Conservation (phyloP, 2,888 invertebrate species). For the Lasiommata megera region DNA sequence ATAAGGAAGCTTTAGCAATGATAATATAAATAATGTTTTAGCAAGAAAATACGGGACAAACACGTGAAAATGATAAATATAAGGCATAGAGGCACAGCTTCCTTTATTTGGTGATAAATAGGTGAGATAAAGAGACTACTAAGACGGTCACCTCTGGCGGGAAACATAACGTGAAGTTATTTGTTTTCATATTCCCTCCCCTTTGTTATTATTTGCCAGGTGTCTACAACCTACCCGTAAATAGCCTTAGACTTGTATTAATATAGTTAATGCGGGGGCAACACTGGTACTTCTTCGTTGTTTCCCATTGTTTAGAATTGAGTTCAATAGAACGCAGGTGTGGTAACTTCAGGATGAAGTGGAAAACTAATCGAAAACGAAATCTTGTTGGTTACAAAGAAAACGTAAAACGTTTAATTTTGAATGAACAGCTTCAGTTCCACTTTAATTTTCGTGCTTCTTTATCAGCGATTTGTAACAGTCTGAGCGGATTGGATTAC, state of each 20-base stretch:
- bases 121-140: slow-evolving; percentile 30
- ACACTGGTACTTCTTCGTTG: neutral
- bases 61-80: slow-evolving; percentile 13
- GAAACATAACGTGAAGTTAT: slow-evolving; percentile 52
- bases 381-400: too few relatives aligned
- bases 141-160: slow-evolving; percentile 31
- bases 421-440: too few relatives aligned
- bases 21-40: slow-evolving; percentile 9
- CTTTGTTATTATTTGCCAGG: slow-evolving; percentile 77
- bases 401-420: too few relatives aligned
- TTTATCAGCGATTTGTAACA: too few relatives aligned
- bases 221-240: slow-evolving; percentile 61
- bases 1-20: neutral
- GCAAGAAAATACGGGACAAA: slow-evolving; percentile 4
- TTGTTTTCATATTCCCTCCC: slow-evolving; percentile 53
- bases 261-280: slow-evolving; percentile 3
- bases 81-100: slow-evolving; percentile 18
- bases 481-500: too few relatives aligned
- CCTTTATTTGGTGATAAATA: slow-evolving; percentile 37
- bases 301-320: neutral
- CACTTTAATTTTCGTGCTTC: too few relatives aligned
- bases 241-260: slow-evolving; percentile 61
- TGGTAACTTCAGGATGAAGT: neutral
- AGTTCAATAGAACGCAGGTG: slow-evolving; percentile 1
- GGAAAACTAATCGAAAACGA: neutral